A percentile compares a stretch with the other conserved stretches of the same genome.
These are phyloP conservation scores for Penaeus chinensis DNA, from an alignment of 1,140 invertebrate species.

Conservation along the genomic window DNA sequence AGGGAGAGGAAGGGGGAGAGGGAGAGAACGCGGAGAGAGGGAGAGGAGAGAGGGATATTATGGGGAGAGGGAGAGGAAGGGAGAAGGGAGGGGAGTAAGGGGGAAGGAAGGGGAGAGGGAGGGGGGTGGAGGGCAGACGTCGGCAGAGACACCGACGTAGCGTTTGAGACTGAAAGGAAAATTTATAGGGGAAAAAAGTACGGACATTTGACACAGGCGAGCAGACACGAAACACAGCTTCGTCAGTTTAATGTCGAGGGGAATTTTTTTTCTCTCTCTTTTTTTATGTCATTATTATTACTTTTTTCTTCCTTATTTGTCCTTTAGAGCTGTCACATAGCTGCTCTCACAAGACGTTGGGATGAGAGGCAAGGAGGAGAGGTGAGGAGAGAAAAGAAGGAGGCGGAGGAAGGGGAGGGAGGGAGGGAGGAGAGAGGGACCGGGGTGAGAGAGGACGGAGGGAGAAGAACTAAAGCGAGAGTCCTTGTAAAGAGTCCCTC, in stretches of 20 bases:
- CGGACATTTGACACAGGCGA: not conserved
- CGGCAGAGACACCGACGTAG: not conserved
- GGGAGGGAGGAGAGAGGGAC: not conserved
- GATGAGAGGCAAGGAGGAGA: not conserved
- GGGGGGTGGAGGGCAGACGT: too few relatives aligned
- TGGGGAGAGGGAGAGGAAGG: not conserved
- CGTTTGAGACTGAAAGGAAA: not conserved
- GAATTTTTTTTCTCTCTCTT: too few relatives aligned
- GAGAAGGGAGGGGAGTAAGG: not conserved
- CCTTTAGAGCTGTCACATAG: too few relatives aligned
- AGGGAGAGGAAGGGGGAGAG: not conserved
- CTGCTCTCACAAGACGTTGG: too few relatives aligned
- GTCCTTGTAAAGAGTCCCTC: too few relatives aligned
- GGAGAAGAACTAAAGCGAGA: too few relatives aligned
- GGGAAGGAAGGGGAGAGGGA: too few relatives aligned
- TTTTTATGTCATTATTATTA: too few relatives aligned
- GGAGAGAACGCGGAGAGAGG: not conserved
- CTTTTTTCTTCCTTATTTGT: too few relatives aligned
- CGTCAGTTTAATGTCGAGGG: too few relatives aligned
- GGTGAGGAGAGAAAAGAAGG: not conserved
- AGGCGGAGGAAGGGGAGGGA: not conserved
- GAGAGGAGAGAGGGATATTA: not conserved
- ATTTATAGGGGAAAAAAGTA: not conserved
- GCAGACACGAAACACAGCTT: too few relatives aligned
- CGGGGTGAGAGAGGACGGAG: not conserved